These are phyloP conservation scores for Scaptomyza hsui DNA, from an alignment of 1,140 invertebrate genomes.

Conservation along the genomic window DNA sequence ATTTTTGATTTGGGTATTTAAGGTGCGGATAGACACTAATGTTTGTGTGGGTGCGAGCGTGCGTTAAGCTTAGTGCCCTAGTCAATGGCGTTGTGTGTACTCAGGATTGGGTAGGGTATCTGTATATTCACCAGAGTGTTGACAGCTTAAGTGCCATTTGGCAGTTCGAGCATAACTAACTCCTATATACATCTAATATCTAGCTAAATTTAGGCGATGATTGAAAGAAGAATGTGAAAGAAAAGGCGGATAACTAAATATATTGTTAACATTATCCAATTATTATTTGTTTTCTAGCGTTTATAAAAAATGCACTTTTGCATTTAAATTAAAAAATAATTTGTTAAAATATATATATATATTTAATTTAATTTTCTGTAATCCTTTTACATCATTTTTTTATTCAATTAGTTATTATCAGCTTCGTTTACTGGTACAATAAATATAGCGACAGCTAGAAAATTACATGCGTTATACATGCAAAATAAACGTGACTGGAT, in stretches of 20 bases:
- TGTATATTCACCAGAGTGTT: constrained; percentile 47
- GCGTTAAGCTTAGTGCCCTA: constrained; percentile 39
- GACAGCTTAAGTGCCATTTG: constrained; percentile 80
- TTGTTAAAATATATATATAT: too few species aligned
- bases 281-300: too few species aligned
- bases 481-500: constrained; percentile 19
- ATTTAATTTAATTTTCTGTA: too few species aligned
- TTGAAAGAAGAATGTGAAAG: not conserved
- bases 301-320: too few species aligned
- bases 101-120: constrained; percentile 30
- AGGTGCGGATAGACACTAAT: constrained; percentile 69
- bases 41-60: constrained; percentile 51
- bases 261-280: too few species aligned
- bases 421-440: not conserved
- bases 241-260: too few species aligned
- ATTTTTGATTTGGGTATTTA: constrained; percentile 83
- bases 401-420: not conserved
- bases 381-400: too few species aligned
- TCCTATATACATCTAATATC: constrained; percentile 30
- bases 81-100: constrained; percentile 4
- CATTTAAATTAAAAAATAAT: too few species aligned
- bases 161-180: constrained; percentile 50
- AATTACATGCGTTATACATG: not conserved
- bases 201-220: constrained; percentile 14
- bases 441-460: not conserved